Percentiles rank a stretch among this genome's conserved stretches.
phyloP scores from a whole-genome alignment of 2,797 vertebrate species.

The Liparis tanakae region DNA sequence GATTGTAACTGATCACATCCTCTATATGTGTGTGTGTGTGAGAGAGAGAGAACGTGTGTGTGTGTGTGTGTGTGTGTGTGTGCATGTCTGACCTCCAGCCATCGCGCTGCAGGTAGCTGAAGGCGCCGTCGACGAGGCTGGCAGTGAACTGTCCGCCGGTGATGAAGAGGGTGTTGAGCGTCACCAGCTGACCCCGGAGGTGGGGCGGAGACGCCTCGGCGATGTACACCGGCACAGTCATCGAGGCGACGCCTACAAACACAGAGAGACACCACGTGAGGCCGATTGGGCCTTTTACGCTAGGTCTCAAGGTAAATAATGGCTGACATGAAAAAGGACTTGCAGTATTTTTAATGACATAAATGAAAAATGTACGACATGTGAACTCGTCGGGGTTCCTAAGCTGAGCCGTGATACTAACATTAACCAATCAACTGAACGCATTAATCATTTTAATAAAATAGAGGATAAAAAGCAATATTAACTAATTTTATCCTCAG shows the following conservation, averaged over 20 bases:
- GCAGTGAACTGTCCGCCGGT: conserved; percentile 96
- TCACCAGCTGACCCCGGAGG: conserved; percentile 95
- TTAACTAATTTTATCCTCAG: background rate
- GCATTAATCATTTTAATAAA: background rate
- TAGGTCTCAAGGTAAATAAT: background rate
- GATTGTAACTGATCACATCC: background rate
- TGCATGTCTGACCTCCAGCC: conserved; percentile 93
- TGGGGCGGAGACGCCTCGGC: conserved; percentile 95
- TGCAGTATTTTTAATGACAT: background rate
- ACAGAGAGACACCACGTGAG: background rate
- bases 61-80: background rate
- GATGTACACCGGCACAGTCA: conserved; percentile 98
- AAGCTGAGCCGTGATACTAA: background rate
- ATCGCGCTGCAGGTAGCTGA: conserved; percentile 93
- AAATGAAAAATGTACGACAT: background rate
- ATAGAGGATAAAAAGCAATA: background rate
- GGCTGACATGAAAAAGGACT: background rate
- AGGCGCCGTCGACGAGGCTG: conserved; percentile 93
- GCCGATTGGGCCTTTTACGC: background rate
- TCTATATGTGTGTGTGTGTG: background rate
- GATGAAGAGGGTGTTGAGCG: conserved; percentile 97
- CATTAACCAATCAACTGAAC: background rate
- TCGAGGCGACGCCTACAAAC: conserved; percentile 91
- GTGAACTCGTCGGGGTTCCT: background rate
- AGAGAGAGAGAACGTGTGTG: background rate